A percentile compares a stretch with the other conserved stretches of the same genome.
These are phyloP conservation scores for Procapra przewalskii DNA, from an alignment of 2,113 vertebrate species.

Conservation along the genomic window DNA sequence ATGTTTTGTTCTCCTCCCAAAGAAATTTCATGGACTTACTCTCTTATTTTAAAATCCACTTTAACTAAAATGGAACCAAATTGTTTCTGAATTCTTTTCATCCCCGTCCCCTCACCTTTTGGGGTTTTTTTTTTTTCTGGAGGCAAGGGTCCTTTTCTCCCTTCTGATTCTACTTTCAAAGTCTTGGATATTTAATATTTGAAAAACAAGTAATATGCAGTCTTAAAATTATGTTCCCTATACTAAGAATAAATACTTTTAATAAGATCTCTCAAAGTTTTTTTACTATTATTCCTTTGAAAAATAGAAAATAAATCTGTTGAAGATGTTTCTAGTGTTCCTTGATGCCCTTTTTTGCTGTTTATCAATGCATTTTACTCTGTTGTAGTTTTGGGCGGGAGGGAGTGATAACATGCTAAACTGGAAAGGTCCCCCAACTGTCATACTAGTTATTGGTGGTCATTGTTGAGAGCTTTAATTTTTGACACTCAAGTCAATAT, in stretches of 20 bases:
- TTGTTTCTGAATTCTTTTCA: slow-evolving; percentile 19
- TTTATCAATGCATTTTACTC: background rate
- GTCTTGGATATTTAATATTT: slow-evolving; percentile 37
- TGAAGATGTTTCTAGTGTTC: background rate
- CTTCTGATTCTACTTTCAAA: slow-evolving; percentile 20
- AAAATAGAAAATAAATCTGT: slow-evolving; percentile 31
- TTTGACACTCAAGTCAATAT: background rate
- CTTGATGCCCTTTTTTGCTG: background rate
- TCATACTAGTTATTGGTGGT: background rate
- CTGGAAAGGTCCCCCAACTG: background rate
- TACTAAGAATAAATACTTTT: slow-evolving; percentile 55
- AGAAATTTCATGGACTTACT: background rate
- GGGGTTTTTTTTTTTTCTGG: background rate
- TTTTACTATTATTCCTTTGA: slow-evolving; percentile 12
- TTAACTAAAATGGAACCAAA: slow-evolving; percentile 48
- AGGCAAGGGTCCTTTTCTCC: background rate
- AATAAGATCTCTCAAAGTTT: background rate
- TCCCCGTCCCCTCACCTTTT: background rate
- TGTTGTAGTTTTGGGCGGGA: background rate
- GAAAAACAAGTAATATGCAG: slow-evolving; percentile 11
- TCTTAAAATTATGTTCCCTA: slow-evolving; percentile 48
- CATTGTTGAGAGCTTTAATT: background rate
- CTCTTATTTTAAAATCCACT: slow-evolving; percentile 1
- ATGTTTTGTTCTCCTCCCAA: background rate
- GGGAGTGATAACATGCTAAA: background rate